Evolutionary conservation across 1,140 invertebrate species (phyloP), one percentile per base, ranked within the genome.

Genomic region (Lordiphosa collinella): DNA sequence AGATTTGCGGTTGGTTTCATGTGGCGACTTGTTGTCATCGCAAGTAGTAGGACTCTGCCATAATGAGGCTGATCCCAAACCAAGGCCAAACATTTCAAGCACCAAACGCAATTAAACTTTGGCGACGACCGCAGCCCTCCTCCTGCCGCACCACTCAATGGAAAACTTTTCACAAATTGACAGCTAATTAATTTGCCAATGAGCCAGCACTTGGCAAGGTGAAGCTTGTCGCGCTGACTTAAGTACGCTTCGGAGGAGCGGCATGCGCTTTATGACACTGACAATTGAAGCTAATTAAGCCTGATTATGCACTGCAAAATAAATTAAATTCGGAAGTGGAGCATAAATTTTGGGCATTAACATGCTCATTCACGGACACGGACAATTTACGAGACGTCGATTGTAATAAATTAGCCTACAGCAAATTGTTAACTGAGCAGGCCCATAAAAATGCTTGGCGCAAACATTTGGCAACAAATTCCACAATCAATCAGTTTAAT

Each of bases 151-250:
- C 12, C 12, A 41, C 8, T n/a, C 12, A 11, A 8, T n/a, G 22
- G 47, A 22, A 74, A 74, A 52, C 69, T 75, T 74, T 68, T 38
- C 48, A 32, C 37, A 58, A 75, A 74, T 75, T 75, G 72, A 76
- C 72, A 75, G 71, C 72, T 76, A 75, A 75, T 76, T 75, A 75
- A 75, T 75, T 75, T 75, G 72, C 65, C 72, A 75, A 75, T 74
- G 58, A 74, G 64, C 64, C 48, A 44, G 35, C 64, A 68, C 64
- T 64, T 68, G 64, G 31, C 38, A 16, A 5, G 31, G 12, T 25
- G 11, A 16, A 44, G 11, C 6, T 44, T 44, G 22, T 31, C 22
- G 31, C 5, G 12, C 29, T 58, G 52, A 37, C 55, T 68, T 51
- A 62, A 74, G 70, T 62, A 51, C 60, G 29, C 43, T 52, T 11